Base-by-base conservation (phyloP, 2,888 invertebrate species). In the Alloplasta piceator region DNA sequence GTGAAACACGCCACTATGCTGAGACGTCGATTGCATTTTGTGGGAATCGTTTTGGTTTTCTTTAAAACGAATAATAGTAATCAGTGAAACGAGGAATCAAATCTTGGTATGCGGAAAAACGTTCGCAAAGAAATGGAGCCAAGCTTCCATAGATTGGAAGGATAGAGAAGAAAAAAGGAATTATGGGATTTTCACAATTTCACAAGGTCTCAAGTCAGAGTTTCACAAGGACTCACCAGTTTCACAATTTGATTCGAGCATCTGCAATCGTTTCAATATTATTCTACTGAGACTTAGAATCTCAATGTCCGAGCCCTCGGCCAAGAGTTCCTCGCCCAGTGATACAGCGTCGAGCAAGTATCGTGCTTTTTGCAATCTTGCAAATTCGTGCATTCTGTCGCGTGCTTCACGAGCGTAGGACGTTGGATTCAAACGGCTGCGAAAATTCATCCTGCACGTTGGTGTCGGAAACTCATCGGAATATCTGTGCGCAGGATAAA, bases 1-100 rank as follows among this genome's bases (percentile, higher is more conserved):
- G 91, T 97, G 97, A 93, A 94, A 97, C 85, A 95, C 94, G 0
- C 97, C 97, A 63, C 93, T 93, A 90, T 97, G 97, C 0, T 94
- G 73, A 6, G 86, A 70, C 52, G 78, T 87, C 14, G 71, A 63
- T 56, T 72, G 50, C 16, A 67, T 70, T 80, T 58, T 83, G 9
- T 68, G 67, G 72, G 75, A 43, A 38, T 84, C 78, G 5, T 76
- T 73, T n/a, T 83, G 70, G 55, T 66, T 64, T 71, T 84, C 83
- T 86, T 14, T 0, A 75, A 77, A 14, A 39, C n/a, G 63, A 72
- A 60, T 68, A 10, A 72, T 78, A 61, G 46, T 41, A 41, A 67
- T 70, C 38, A 1, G 26, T 26, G 26, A 26, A 26, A 26, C 26
- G 26, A 63, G n/a, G n/a, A n/a, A n/a, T n/a, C 50, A 52, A 55